Evolutionary conservation across 2,113 vertebrate species (phyloP).

Genomic region (Lagopus muta): DNA sequence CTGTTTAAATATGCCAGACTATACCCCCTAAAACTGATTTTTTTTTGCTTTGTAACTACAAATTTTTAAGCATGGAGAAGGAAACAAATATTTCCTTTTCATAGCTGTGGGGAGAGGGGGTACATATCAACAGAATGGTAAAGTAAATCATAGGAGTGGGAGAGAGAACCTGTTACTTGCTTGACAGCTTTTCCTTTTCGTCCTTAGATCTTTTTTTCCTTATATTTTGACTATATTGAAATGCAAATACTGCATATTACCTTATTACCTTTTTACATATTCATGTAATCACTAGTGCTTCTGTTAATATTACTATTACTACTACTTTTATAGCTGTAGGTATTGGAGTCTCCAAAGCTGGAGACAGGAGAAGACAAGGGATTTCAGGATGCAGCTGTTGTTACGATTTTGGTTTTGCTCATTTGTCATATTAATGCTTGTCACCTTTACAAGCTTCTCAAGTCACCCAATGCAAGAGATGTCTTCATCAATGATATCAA

Average conservation of each 20-base stretch:
- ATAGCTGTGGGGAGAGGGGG: not conserved
- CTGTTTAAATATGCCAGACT: not conserved
- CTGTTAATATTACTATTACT: not conserved
- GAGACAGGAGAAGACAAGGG: not conserved
- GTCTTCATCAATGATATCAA: not conserved
- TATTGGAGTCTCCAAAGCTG: not conserved
- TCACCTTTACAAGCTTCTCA: not conserved
- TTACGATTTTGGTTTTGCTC: not conserved
- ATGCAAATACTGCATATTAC: not conserved
- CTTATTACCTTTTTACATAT: not conserved
- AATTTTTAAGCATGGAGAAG: fast-evolving
- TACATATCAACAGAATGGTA: not conserved
- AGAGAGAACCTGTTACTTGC: not conserved
- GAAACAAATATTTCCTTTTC: not conserved
- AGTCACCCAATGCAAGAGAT: not conserved
- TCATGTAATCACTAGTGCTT: not conserved
- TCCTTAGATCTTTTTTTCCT: not conserved
- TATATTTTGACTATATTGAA: not conserved
- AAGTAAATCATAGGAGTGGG: not conserved
- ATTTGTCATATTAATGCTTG: not conserved
- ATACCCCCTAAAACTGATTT: not conserved
- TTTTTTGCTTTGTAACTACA: not conserved
- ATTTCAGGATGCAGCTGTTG: not conserved
- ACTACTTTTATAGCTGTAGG: not conserved
- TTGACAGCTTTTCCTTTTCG: not conserved